Base-by-base conservation (phyloP, 1,140 invertebrate genomes). In the Lordiphosa collinella region DNA sequence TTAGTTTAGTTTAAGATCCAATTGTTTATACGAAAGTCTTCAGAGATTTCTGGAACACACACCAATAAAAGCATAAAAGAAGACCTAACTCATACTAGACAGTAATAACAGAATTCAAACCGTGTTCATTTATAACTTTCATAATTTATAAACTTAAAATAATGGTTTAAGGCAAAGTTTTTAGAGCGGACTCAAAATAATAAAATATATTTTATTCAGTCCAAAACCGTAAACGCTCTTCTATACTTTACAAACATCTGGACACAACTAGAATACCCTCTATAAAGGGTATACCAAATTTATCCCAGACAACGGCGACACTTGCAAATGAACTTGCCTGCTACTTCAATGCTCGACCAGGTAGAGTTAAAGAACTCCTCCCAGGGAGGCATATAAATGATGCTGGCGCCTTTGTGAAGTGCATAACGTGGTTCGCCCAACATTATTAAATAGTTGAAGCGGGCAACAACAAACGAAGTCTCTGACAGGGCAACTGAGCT, bases 381-480 rank as follows among this genome's bases (percentile, higher is more conserved):
- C 13, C 18, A 46, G 14, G 35, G 60, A 34, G 43, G 52, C 53
- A 64, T 54, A 58, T 53, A 68, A 68, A 68, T 68, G 61, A 68
- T 64, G 61, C 61, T 49, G 36, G 47, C 40, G 14, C 34, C 38
- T 48, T 49, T 34, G 13, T 38, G 36, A 70, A 54, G 73, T 62
- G 58, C 74, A 63, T 72, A 54, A 53, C 57, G 51, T 59, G 60
- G 60, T 70, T 48, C 18, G 50, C 58, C 37, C 61, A 63, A 80
- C 75, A 82, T 80, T 80, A 80, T 80, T 80, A 80, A 80, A 80
- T 80, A 80, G 75, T 80, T 82, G 43, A 82, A 40, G 22, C 22
- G 50, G 41, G 52, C 65, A 57, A 57, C 76, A 50, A 75, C 75
- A 79, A 82, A 75, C 76, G 22, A 79, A 75, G 60, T 75, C 22